phyloP scores from a whole-genome alignment of 1,140 invertebrate species.

The Dryas iulia region DNA sequence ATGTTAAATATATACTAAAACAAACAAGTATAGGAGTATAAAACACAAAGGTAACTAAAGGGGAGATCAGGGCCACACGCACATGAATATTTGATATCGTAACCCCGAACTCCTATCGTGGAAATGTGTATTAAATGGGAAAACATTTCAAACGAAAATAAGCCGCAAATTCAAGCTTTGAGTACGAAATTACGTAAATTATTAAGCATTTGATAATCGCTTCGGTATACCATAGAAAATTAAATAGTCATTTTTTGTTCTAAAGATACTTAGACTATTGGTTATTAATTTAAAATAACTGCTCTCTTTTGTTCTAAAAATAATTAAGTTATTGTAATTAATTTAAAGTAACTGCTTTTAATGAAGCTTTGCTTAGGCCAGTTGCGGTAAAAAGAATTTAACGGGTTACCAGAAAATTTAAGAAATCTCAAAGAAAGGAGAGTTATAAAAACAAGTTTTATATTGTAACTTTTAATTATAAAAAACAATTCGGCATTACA shows the following conservation, averaged over 20 bases:
- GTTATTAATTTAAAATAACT: neutral
- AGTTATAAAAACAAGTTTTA: too few species aligned
- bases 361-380: neutral
- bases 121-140: conserved; percentile 20
- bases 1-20: neutral
- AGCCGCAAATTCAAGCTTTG: neutral
- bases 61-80: conserved; percentile 36
- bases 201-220: neutral
- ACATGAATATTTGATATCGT: conserved; percentile 62
- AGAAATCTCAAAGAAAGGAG: too few species aligned
- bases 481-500: too few species aligned
- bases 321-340: neutral
- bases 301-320: neutral
- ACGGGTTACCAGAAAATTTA: too few species aligned
- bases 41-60: conserved; percentile 7
- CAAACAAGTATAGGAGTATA: neutral
- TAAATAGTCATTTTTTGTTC: neutral
- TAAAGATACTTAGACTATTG: neutral
- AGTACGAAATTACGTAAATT: neutral
- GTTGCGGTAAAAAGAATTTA: neutral
- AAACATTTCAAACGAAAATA: neutral
- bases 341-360: neutral
- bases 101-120: conserved; percentile 35
- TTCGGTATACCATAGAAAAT: neutral
- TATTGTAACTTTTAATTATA: too few species aligned